Conservation (phyloP, 1,140 invertebrate genomes). For the Drosophila aff. region DNA sequence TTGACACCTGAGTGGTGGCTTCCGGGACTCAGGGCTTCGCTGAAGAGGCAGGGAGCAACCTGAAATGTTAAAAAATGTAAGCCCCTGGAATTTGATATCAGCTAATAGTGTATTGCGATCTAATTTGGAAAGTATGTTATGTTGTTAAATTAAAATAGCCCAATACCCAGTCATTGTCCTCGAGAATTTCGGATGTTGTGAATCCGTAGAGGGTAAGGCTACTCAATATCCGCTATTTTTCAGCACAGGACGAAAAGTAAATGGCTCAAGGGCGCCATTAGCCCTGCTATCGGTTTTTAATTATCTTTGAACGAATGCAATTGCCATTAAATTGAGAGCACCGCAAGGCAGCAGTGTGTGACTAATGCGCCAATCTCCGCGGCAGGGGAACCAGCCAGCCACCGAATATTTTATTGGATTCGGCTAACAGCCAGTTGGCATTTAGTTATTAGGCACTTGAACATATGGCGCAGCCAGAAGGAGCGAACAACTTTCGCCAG, state of each 20-base stretch:
- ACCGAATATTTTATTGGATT: conserved; percentile 59
- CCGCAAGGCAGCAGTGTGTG: conserved; percentile 41
- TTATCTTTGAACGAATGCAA: conserved; percentile 69
- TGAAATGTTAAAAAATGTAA: conserved; percentile 49
- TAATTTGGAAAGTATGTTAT: conserved; percentile 15
- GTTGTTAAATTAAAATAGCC: neutral
- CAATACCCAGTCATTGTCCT: neutral
- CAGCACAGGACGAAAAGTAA: conserved; percentile 9
- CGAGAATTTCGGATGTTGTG: neutral
- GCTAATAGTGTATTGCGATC: conserved; percentile 20
- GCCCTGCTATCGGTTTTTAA: conserved; percentile 70
- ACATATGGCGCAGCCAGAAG: conserved; percentile 52
- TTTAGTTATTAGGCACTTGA: conserved; percentile 68
- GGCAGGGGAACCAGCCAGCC: conserved; percentile 25
- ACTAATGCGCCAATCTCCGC: conserved; percentile 56
- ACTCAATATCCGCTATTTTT: neutral
- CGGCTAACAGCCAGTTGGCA: conserved; percentile 49
- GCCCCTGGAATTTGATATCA: conserved; percentile 8
- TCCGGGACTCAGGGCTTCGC: neutral
- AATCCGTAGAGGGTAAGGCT: neutral
- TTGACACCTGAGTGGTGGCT: conserved; percentile 56
- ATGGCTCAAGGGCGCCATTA: conserved; percentile 19
- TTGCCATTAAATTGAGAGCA: conserved; percentile 59
- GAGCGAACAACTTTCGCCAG: conserved; percentile 45
- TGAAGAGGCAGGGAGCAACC: neutral